Evolutionary conservation across 2,797 vertebrate genomes (phyloP).

Genomic region (Melanogrammus aeglefinus): DNA sequence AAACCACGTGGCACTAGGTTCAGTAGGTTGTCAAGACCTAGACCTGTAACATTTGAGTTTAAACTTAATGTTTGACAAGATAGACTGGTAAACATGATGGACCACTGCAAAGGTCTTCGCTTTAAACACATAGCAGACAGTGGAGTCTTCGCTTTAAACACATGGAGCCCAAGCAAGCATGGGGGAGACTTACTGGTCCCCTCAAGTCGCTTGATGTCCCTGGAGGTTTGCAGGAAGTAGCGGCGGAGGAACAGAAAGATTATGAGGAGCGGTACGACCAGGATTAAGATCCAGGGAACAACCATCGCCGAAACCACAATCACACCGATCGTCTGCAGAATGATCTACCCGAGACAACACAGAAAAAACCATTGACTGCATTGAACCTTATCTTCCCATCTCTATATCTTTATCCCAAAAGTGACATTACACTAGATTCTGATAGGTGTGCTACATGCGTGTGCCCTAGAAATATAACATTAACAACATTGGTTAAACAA

Average conservation of each 20-base stretch:
- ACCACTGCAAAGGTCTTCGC: background rate
- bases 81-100: background rate
- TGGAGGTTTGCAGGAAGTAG: slow-evolving; percentile 87
- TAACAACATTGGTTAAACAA: background rate
- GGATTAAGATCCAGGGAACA: slow-evolving; percentile 85
- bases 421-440: background rate
- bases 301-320: slow-evolving; percentile 78
- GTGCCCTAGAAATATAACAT: background rate
- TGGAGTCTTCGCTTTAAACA: background rate
- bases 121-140: too few relatives aligned
- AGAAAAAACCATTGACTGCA: background rate
- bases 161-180: too few relatives aligned
- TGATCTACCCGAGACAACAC: slow-evolving; percentile 64
- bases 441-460: background rate
- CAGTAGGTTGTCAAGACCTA: too few relatives aligned
- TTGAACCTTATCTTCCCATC: background rate
- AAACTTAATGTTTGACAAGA: too few relatives aligned
- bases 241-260: slow-evolving; percentile 77
- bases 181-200: slow-evolving; percentile 77
- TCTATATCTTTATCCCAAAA: background rate
- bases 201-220: slow-evolving; percentile 88
- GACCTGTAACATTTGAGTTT: too few relatives aligned
- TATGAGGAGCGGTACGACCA: slow-evolving; percentile 77
- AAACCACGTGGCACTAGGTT: background rate
- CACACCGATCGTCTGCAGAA: slow-evolving; percentile 82